These are phyloP conservation scores for Phymorhynchus buccinoides DNA, from an alignment of 1,140 invertebrate genomes.

Conservation along the genomic window DNA sequence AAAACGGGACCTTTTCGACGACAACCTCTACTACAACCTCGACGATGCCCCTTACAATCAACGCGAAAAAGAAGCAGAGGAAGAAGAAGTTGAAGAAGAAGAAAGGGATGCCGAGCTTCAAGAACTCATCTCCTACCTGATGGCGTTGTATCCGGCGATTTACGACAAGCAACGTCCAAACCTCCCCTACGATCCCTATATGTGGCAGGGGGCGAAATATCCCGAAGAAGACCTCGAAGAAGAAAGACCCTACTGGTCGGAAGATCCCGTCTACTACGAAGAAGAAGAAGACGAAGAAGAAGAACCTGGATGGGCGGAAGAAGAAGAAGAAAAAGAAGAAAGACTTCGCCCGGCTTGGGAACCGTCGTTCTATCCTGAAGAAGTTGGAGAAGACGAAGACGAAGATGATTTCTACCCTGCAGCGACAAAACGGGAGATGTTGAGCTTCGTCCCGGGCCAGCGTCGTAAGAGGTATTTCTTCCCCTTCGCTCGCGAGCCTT, in stretches of 20 bases:
- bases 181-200: neutral
- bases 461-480: constrained; percentile 57
- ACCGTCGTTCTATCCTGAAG: constrained; percentile 21
- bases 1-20: constrained; percentile 48
- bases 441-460: constrained; percentile 50
- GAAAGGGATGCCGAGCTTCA: constrained; percentile 12
- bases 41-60: constrained; percentile 12
- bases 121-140: constrained; percentile 18
- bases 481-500: constrained; percentile 59
- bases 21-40: constrained; percentile 32
- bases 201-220: neutral
- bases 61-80: neutral
- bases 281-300: neutral
- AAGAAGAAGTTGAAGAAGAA: neutral
- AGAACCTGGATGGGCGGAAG: neutral
- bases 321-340: neutral
- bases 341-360: neutral
- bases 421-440: constrained; percentile 55
- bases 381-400: neutral
- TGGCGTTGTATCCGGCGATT: constrained; percentile 29
- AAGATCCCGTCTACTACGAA: neutral
- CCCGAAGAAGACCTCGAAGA: neutral
- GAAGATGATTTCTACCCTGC: constrained; percentile 28
- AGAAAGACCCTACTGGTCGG: neutral
- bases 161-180: neutral